Conservation (phyloP, 2,888 invertebrate species). For the Plebejus melissa region DNA sequence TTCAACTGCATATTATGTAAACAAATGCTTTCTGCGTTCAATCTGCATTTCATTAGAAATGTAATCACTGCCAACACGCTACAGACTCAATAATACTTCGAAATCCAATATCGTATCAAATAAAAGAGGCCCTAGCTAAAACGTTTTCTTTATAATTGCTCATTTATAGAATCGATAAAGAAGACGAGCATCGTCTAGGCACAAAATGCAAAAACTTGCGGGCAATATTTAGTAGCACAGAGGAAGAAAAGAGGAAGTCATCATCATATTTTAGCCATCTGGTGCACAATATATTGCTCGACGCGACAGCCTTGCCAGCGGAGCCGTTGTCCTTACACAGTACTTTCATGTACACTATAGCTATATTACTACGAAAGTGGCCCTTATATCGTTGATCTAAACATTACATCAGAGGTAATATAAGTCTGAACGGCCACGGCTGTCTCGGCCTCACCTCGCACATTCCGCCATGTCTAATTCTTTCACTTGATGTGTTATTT, state of each 20-base stretch:
- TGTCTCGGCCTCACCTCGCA: conserved; percentile 44
- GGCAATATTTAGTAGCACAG: background rate
- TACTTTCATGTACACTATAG: conserved; percentile 50
- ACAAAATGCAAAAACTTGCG: too few relatives aligned
- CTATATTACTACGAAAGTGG: background rate
- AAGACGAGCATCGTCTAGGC: too few relatives aligned
- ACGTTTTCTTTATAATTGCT: too few relatives aligned
- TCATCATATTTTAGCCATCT: background rate
- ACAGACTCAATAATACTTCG: background rate
- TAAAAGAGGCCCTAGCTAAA: too few relatives aligned
- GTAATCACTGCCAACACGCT: conserved; percentile 8
- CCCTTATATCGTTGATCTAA: background rate
- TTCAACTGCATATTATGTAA: conserved; percentile 20
- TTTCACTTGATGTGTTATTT: conserved; percentile 15
- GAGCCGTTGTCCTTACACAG: conserved; percentile 63
- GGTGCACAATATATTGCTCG: background rate
- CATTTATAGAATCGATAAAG: too few relatives aligned
- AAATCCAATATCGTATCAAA: background rate
- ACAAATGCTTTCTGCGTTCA: conserved; percentile 17
- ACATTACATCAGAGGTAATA: background rate
- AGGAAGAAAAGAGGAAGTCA: conserved; percentile 8
- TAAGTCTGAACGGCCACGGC: conserved; percentile 31
- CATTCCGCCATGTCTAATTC: conserved; percentile 32
- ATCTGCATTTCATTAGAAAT: conserved; percentile 17
- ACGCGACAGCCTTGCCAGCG: conserved; percentile 64